Evolutionary conservation across 2,797 vertebrate species (phyloP).

Genomic region (Macroramphosus scolopax): DNA sequence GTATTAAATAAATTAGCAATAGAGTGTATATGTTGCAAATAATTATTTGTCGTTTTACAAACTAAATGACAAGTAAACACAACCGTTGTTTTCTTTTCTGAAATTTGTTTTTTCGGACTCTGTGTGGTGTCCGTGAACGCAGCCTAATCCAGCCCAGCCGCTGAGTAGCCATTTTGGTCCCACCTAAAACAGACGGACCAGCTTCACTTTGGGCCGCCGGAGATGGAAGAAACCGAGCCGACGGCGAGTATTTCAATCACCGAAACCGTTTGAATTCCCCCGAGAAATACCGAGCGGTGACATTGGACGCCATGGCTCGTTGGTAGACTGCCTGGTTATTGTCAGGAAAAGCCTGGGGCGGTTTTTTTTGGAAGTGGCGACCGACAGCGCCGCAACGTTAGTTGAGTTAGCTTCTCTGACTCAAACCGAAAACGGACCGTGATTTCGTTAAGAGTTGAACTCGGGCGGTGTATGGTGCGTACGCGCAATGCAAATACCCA

Average conservation of each 20-base stretch:
- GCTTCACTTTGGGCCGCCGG: slow-evolving; percentile 67
- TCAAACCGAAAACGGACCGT: slow-evolving; percentile 33
- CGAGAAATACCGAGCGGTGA: neutral
- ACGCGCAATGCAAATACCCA: slow-evolving; percentile 22
- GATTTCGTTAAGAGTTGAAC: slow-evolving; percentile 26
- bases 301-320: slow-evolving; percentile 32
- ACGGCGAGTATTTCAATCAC: slow-evolving; percentile 42
- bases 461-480: slow-evolving; percentile 25
- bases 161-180: slow-evolving; percentile 94
- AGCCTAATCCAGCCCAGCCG: slow-evolving; percentile 78
- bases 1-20: too few species aligned
- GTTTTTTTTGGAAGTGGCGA: slow-evolving; percentile 50
- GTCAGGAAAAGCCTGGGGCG: slow-evolving; percentile 22
- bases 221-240: slow-evolving; percentile 73
- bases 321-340: slow-evolving; percentile 19
- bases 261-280: slow-evolving; percentile 14
- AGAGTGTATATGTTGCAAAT: too few species aligned
- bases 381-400: slow-evolving; percentile 52
- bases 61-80: too few species aligned
- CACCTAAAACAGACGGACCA: slow-evolving; percentile 70
- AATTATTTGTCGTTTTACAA: too few species aligned
- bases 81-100: neutral
- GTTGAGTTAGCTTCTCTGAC: slow-evolving; percentile 54
- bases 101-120: slow-evolving; percentile 29
- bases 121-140: slow-evolving; percentile 60